Base-by-base conservation (phyloP, 1,140 invertebrate species). In the Drosophila kikkawai region DNA sequence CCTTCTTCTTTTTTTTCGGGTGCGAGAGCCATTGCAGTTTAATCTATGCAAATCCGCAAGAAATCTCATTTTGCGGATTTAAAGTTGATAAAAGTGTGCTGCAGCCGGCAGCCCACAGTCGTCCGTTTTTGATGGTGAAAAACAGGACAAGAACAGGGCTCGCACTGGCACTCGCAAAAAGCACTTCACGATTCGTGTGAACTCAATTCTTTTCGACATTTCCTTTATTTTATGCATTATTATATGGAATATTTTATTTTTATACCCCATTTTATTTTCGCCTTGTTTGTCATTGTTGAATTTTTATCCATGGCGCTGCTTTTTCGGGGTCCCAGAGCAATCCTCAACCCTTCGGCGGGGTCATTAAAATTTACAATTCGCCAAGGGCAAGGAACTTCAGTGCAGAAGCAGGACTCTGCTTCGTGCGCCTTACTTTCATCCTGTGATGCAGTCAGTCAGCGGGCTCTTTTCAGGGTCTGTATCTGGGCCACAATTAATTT, bases 11-110 rank as follows among this genome's bases (percentile, higher is more conserved):
- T 26, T 41, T 67, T 51, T 69, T 69, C 11, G 41, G 19, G 65
- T n/a, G 36, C 36, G 22, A 11, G 17, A 58, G 48, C 58, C 80
- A 90, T 81, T 79, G 70, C 85, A 81, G 59, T 67, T 84, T 84
- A 90, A 90, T 88, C 80, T 90, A 88, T 88, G 84, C 84, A 88
- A 88, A 88, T 90, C 74, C 78, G 51, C 58, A 81, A 68, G 78
- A 84, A 90, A 90, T 84, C 85, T 90, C 66, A 84, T 90, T 88
- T 88, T 88, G 84, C 26, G 85, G 85, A 71, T 79, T 88, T 88
- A 76, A 84, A 88, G 65, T 88, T 88, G 71, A 88, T 84, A 79
- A 65, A 88, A 79, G 37, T 71, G 60, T 50, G 75, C 44, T 70
- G 71, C 68, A 78, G 83, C 51, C 69, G 8, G 26, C 34, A 9